phyloP scores from a whole-genome alignment of 2,797 vertebrate genomes.

The Acridotheres tristis region DNA sequence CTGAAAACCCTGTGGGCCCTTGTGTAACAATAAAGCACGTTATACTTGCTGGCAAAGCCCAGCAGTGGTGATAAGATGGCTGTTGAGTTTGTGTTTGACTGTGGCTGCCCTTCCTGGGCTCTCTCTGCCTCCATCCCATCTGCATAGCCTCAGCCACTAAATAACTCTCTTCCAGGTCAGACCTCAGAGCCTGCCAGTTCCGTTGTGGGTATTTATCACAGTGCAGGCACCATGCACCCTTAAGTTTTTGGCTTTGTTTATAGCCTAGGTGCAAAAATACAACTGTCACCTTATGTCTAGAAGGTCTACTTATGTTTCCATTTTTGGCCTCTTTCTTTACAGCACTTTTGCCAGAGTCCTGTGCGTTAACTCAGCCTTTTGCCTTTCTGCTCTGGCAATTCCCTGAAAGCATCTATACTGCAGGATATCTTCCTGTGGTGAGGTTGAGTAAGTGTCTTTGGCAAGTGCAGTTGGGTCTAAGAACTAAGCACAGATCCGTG shows the following conservation, averaged over 20 bases:
- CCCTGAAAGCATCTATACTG: background rate
- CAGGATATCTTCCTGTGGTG: background rate
- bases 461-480: background rate
- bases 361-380: background rate
- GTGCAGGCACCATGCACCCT: background rate
- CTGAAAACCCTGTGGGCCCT: background rate
- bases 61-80: background rate
- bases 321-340: rapidly evolving
- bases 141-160: background rate
- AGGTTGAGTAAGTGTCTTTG: background rate
- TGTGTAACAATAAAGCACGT: background rate
- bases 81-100: background rate
- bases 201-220: background rate
- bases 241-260: background rate
- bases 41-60: background rate
- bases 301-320: background rate
- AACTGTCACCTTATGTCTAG: background rate
- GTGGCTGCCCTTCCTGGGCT: background rate
- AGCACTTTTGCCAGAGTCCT: background rate
- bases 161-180: background rate
- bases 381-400: background rate
- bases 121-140: background rate
- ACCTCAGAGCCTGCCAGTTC: background rate
- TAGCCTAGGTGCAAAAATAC: background rate
- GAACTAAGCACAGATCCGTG: background rate